Percentiles rank a stretch among this genome's conserved stretches.
These are phyloP conservation scores for Lonchura striata DNA, from an alignment of 2,113 vertebrate species.

Conservation along the genomic window DNA sequence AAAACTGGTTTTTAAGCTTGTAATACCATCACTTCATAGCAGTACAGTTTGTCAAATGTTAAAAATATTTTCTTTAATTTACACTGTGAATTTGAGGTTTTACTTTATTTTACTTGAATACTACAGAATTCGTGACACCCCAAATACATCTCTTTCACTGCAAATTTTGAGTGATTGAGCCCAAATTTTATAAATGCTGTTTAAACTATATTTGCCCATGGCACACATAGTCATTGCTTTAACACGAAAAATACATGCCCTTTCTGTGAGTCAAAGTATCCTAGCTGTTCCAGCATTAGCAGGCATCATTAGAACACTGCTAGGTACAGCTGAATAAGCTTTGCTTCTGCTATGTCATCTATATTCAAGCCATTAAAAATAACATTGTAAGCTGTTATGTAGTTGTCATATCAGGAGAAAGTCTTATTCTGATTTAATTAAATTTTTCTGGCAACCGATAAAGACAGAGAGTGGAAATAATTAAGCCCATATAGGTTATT, in stretches of 20 bases:
- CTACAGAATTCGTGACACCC: background rate
- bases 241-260: background rate
- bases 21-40: background rate
- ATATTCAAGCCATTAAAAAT: constrained; percentile 30
- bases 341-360: background rate
- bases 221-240: background rate
- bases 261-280: background rate
- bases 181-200: background rate
- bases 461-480: constrained; percentile 38
- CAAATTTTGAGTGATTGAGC: background rate
- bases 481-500: background rate
- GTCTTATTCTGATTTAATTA: constrained; percentile 44
- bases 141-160: background rate
- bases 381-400: constrained; percentile 21
- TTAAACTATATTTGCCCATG: background rate
- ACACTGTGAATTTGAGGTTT: background rate
- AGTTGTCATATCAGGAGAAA: constrained; percentile 26
- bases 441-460: constrained; percentile 31
- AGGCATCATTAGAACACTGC: background rate
- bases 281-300: background rate
- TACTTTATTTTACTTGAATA: background rate
- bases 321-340: background rate
- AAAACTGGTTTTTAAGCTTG: background rate
- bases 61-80: background rate
- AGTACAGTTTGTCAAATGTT: background rate